phyloP scores from a whole-genome alignment of 2,113 vertebrate species.

The Spizaetus ornatus region DNA sequence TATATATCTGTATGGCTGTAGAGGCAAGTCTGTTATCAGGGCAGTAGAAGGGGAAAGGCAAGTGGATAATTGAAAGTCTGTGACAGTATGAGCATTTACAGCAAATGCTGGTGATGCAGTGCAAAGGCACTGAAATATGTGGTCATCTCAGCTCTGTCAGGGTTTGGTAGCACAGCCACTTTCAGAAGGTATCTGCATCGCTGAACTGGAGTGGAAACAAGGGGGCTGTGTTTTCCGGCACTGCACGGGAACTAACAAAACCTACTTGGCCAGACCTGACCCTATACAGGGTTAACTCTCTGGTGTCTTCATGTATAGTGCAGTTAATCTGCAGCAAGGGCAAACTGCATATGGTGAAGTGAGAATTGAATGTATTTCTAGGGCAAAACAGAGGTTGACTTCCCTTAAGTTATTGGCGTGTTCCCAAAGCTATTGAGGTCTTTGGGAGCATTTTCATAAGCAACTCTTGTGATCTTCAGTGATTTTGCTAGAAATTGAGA shows the following conservation, averaged over 20 bases:
- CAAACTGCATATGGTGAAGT: neutral
- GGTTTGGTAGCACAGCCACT: neutral
- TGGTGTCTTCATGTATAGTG: neutral
- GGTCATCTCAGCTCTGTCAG: neutral
- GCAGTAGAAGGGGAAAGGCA: neutral
- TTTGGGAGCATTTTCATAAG: neutral
- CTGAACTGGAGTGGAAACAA: neutral
- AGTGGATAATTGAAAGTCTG: neutral
- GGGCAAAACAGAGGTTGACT: neutral
- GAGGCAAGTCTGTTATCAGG: neutral
- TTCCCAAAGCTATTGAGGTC: neutral
- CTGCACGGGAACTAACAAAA: neutral
- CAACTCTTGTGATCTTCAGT: neutral
- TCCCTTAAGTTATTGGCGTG: accelerated
- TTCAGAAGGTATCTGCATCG: neutral
- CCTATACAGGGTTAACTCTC: neutral
- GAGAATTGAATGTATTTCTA: neutral
- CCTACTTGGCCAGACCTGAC: neutral
- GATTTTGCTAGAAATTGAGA: neutral
- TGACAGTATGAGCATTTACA: neutral
- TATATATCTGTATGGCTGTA: neutral
- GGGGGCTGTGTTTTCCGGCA: neutral
- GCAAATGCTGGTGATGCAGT: neutral
- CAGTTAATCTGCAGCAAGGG: neutral
- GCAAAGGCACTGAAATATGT: neutral